phyloP scores from a whole-genome alignment of 2,113 vertebrate genomes.

The Jaculus jaculus region DNA sequence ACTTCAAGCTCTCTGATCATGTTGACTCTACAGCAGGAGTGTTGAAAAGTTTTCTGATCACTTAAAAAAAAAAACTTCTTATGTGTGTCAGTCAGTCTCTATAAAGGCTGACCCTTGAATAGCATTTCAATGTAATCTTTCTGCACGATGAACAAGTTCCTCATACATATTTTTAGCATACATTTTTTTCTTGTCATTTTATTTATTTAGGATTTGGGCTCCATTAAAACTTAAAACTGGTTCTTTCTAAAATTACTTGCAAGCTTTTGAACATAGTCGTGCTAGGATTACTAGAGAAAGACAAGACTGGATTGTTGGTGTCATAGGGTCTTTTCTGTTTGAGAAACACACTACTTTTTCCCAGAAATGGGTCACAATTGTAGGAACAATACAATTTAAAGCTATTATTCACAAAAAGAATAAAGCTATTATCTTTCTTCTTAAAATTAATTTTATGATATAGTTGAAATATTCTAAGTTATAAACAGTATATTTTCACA shows the following conservation, averaged over 20 bases:
- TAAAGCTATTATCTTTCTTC: not conserved
- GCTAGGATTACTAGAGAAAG: not conserved
- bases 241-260: conserved; percentile 26
- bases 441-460: conserved; percentile 68
- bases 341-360: conserved; percentile 1
- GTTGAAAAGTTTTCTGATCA: not conserved
- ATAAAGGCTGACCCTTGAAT: not conserved
- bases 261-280: conserved; percentile 39
- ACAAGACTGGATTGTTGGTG: not conserved
- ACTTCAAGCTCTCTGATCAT: not conserved
- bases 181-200: not conserved
- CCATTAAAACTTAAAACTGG: conserved; percentile 9
- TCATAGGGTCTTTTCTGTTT: not conserved
- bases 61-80: conserved; percentile 1
- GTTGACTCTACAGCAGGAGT: not conserved
- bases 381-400: not conserved
- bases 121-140: not conserved
- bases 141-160: rapidly evolving
- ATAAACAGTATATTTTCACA: conserved; percentile 58
- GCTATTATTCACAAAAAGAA: not conserved
- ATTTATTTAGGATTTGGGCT: not conserved
- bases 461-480: conserved; percentile 35
- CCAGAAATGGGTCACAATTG: not conserved
- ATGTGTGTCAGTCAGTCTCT: not conserved
- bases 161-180: conserved; percentile 2